Conservation (phyloP, 2,113 vertebrate species). For the Myrmecophaga tridactyla region DNA sequence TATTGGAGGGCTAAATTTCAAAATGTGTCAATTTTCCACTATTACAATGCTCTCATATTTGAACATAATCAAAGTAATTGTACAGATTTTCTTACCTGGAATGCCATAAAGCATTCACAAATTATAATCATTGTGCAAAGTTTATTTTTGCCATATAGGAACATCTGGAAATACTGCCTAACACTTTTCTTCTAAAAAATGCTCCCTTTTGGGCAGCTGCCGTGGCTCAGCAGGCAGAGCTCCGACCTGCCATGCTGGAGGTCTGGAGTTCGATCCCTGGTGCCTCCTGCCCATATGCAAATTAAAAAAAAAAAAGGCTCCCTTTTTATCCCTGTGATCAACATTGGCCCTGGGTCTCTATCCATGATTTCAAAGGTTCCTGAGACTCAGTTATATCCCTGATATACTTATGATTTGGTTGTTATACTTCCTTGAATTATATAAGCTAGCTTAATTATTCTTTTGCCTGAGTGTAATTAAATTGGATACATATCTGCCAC, state of each 20-base stretch:
- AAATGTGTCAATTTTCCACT: neutral
- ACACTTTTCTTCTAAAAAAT: neutral
- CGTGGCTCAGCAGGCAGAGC: no score
- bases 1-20: neutral
- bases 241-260: no score
- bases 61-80: neutral
- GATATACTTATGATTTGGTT: neutral
- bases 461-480: neutral
- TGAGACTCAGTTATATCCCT: neutral
- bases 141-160: neutral
- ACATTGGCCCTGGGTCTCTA: neutral
- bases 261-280: no score
- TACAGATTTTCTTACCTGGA: neutral
- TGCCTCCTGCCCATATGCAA: no score
- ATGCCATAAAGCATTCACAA: neutral
- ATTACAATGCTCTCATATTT: neutral
- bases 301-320: slow-evolving; percentile 13
- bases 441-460: slow-evolving; percentile 22
- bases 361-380: neutral
- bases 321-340: neutral
- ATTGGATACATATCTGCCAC: neutral
- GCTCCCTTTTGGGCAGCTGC: no score
- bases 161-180: neutral
- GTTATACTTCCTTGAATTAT: neutral
- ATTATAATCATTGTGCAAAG: neutral